Conservation (phyloP, 1,140 invertebrate genomes). For the Scaptodrosophila lebanonensis region DNA sequence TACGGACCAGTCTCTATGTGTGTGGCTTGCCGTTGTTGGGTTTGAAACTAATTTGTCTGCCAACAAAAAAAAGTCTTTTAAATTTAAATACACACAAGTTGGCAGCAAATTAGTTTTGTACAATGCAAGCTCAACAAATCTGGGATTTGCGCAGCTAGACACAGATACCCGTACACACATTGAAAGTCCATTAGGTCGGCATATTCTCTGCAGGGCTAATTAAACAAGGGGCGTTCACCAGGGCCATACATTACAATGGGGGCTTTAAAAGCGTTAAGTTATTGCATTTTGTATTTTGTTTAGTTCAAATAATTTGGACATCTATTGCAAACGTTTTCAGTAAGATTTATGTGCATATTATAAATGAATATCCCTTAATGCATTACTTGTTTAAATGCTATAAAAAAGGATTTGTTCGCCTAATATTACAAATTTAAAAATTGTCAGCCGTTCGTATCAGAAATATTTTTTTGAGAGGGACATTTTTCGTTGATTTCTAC, state of each 20-base stretch:
- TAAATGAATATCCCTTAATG: no score
- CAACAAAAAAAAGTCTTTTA: neutral
- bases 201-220: constrained; percentile 21
- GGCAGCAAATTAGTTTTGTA: constrained; percentile 10
- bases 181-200: constrained; percentile 3
- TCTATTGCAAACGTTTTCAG: no score
- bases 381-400: no score
- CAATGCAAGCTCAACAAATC: neutral
- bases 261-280: neutral
- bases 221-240: constrained; percentile 2
- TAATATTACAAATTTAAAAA: no score
- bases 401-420: no score
- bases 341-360: constrained; percentile 2
- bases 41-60: constrained; percentile 17
- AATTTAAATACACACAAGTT: constrained; percentile 20
- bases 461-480: no score
- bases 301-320: constrained; percentile 10
- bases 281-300: constrained; percentile 17
- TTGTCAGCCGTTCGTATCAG: no score
- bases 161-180: no score
- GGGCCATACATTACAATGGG: no score
- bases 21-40: neutral
- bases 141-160: no score
- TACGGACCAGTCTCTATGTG: neutral
- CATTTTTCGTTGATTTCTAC: no score